A percentile compares a stretch with the other conserved stretches of the same genome.
These are phyloP conservation scores for Nematolebias whitei DNA, from an alignment of 2,113 vertebrate species.

Conservation along the genomic window DNA sequence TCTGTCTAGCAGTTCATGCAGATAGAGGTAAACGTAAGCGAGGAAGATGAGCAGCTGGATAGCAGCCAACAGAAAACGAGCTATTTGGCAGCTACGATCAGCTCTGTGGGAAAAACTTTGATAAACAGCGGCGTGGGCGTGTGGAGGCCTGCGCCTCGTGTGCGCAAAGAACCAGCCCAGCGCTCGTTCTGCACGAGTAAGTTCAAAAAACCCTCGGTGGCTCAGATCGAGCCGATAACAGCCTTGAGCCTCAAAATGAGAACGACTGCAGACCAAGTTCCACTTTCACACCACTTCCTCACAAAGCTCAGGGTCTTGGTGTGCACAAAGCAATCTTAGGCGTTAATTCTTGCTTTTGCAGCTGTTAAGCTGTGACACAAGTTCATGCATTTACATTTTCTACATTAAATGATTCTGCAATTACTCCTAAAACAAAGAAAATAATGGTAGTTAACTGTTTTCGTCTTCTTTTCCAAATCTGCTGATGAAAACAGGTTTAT, in stretches of 20 bases:
- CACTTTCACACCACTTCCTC: constrained; percentile 51
- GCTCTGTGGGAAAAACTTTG: constrained; percentile 49
- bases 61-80: constrained; percentile 15
- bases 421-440: no score
- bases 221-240: constrained; percentile 23
- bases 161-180: constrained; percentile 34
- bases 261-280: constrained; percentile 9
- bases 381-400: not conserved
- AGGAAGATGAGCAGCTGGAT: constrained; percentile 5
- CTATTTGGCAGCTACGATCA: constrained; percentile 23
- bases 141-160: constrained; percentile 65
- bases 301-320: constrained; percentile 6
- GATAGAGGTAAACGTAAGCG: not conserved
- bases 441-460: no score
- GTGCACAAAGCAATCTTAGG: not conserved
- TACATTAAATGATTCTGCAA: not conserved
- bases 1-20: not conserved
- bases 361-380: not conserved
- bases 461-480: no score
- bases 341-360: not conserved
- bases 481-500: no score
- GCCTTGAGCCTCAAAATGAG: constrained; percentile 21
- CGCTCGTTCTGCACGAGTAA: constrained; percentile 13
- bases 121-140: constrained; percentile 56
- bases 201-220: constrained; percentile 6